Conservation (phyloP, 2,113 vertebrate genomes). For the Bambusicola thoracicus region DNA sequence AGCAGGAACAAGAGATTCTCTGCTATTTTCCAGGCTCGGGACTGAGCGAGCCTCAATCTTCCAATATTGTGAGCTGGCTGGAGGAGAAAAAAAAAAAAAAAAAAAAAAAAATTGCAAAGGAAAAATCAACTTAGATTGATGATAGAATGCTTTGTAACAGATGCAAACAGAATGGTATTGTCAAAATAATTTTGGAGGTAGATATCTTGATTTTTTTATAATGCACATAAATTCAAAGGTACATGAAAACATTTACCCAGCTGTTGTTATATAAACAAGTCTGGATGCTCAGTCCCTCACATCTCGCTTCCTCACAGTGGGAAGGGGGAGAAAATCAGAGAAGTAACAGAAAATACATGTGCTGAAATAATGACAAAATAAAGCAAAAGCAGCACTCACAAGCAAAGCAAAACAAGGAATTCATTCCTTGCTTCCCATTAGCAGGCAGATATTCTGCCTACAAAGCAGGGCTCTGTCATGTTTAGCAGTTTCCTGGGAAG, state of each 20-base stretch:
- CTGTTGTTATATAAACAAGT: background rate
- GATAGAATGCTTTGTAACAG: background rate
- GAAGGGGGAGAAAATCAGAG: background rate
- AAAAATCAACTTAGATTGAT: background rate
- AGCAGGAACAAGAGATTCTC: background rate
- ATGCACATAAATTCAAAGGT: background rate
- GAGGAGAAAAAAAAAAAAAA: rapidly evolving
- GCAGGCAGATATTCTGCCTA: background rate
- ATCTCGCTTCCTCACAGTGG: background rate
- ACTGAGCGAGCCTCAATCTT: background rate
- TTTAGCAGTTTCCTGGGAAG: background rate
- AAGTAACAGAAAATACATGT: background rate
- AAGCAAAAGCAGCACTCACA: background rate
- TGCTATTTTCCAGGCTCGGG: background rate
- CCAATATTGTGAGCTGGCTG: background rate
- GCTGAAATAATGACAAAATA: background rate
- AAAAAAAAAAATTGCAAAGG: background rate
- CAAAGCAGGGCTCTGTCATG: background rate
- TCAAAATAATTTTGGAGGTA: background rate
- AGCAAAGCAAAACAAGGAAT: background rate
- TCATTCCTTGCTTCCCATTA: background rate
- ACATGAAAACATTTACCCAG: background rate
- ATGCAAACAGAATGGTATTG: background rate
- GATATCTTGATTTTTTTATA: background rate
- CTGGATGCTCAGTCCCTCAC: background rate